A percentile compares a stretch with the other conserved stretches of the same genome.
Conservation (phyloP, 1,140 invertebrate genomes). For the Nasonia longicornis region DNA sequence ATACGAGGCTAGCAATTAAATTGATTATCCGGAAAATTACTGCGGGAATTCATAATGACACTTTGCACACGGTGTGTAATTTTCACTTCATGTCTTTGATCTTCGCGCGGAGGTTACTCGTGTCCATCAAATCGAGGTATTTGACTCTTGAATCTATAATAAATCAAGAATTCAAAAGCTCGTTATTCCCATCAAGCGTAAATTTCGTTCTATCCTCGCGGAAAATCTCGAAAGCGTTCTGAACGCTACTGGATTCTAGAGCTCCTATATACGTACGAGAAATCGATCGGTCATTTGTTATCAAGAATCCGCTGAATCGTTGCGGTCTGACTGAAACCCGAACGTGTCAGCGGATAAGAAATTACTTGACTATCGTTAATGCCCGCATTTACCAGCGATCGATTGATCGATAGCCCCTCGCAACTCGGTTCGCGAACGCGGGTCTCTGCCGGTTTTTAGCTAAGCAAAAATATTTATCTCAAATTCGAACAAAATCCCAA, state of each 20-base stretch:
- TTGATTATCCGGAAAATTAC: conserved; percentile 17
- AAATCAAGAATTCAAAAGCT: not conserved
- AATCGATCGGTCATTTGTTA: conserved; percentile 6
- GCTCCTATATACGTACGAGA: not conserved
- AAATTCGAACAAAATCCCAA: not conserved
- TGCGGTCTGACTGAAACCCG: not conserved
- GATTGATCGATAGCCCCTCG: not conserved
- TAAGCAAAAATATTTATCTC: not conserved
- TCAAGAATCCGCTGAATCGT: conserved; percentile 16
- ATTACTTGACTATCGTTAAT: not conserved
- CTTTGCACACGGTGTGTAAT: not conserved
- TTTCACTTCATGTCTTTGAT: not conserved
- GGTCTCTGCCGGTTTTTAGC: not conserved
- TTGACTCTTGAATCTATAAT: not conserved
- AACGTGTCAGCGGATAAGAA: not conserved
- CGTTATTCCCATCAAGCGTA: not conserved
- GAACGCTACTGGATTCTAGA: not conserved
- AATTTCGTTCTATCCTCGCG: not conserved
- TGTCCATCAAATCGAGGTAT: not conserved
- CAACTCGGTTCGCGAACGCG: not conserved
- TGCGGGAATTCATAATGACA: not conserved
- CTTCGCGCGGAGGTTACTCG: not conserved
- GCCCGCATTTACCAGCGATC: not conserved
- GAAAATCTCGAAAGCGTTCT: not conserved
- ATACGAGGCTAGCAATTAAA: not conserved